Evolutionary conservation across 1,140 invertebrate species (phyloP).

Genomic region (Papilio dardanus): DNA sequence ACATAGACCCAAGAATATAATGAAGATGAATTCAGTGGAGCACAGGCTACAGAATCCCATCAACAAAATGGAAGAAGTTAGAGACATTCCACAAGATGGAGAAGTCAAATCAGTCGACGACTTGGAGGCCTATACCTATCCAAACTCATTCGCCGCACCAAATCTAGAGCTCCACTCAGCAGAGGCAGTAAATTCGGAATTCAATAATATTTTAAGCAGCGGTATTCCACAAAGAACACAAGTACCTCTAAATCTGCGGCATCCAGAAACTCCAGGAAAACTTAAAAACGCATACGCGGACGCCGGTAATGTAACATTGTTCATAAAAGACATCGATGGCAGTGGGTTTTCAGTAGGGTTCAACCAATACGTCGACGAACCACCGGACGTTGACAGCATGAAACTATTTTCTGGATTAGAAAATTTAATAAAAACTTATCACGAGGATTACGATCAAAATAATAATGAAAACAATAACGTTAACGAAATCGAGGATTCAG

Average conservation of each 20-base stretch:
- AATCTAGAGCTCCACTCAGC: slow-evolving; percentile 69
- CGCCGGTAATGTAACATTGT: slow-evolving; percentile 59
- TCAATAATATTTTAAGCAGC: slow-evolving; percentile 55
- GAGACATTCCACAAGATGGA: slow-evolving; percentile 46
- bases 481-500: slow-evolving; percentile 29
- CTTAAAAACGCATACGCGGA: slow-evolving; percentile 43
- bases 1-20: slow-evolving; percentile 36
- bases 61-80: slow-evolving; percentile 49
- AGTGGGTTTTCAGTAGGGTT: slow-evolving; percentile 71
- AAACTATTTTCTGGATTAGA: slow-evolving; percentile 70
- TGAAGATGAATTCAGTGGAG: slow-evolving; percentile 39
- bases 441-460: slow-evolving; percentile 55
- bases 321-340: slow-evolving; percentile 68
- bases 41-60: slow-evolving; percentile 62
- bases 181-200: slow-evolving; percentile 60
- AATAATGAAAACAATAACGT: slow-evolving; percentile 32
- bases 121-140: slow-evolving; percentile 53
- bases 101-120: slow-evolving; percentile 47
- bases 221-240: slow-evolving; percentile 66
- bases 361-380: slow-evolving; percentile 66
- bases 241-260: slow-evolving; percentile 56
- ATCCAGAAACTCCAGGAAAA: slow-evolving; percentile 41
- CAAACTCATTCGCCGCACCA: slow-evolving; percentile 53
- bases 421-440: slow-evolving; percentile 63
- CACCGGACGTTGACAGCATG: slow-evolving; percentile 65